Conservation (phyloP, 2,113 vertebrate genomes). For the Ramphastos sulfuratus region DNA sequence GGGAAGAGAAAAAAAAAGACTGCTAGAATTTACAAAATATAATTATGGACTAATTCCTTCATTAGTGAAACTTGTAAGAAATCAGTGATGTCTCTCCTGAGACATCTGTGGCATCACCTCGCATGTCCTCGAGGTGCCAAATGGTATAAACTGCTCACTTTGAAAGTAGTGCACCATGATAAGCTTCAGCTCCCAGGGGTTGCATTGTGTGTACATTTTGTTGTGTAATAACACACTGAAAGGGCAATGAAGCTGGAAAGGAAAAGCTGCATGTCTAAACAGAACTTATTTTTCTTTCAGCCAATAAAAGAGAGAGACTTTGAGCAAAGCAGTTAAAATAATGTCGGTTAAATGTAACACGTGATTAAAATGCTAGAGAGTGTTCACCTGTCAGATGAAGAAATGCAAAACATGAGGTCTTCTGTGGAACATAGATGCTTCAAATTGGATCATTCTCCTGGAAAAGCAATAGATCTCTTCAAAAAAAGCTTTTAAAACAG, state of each 20-base stretch:
- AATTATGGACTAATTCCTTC: slow-evolving; percentile 28
- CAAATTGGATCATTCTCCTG: not conserved
- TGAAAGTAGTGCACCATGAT: not conserved
- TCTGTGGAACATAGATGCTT: not conserved
- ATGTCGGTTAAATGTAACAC: slow-evolving; percentile 22
- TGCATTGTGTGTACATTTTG: slow-evolving; percentile 45
- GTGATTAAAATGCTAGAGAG: slow-evolving; percentile 18
- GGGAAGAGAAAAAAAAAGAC: not conserved
- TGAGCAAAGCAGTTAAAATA: slow-evolving; percentile 21
- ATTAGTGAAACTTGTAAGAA: not conserved
- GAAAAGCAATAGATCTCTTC: not conserved
- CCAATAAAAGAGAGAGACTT: not conserved
- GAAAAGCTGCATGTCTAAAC: not conserved
- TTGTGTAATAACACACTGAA: slow-evolving; percentile 29
- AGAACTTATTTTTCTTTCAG: slow-evolving; percentile 38
- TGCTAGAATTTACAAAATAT: slow-evolving; percentile 20
- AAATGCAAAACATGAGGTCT: not conserved
- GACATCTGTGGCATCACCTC: slow-evolving; percentile 29
- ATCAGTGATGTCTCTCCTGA: not conserved
- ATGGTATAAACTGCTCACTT: slow-evolving; percentile 10
- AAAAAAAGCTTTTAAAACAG: not conserved
- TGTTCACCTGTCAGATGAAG: slow-evolving; percentile 19
- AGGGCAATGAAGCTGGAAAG: slow-evolving; percentile 34
- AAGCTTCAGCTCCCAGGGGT: not conserved
- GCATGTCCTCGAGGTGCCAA: slow-evolving; percentile 17